Base-by-base conservation (phyloP, 2,888 invertebrate genomes). In the Eristalis tenax region DNA sequence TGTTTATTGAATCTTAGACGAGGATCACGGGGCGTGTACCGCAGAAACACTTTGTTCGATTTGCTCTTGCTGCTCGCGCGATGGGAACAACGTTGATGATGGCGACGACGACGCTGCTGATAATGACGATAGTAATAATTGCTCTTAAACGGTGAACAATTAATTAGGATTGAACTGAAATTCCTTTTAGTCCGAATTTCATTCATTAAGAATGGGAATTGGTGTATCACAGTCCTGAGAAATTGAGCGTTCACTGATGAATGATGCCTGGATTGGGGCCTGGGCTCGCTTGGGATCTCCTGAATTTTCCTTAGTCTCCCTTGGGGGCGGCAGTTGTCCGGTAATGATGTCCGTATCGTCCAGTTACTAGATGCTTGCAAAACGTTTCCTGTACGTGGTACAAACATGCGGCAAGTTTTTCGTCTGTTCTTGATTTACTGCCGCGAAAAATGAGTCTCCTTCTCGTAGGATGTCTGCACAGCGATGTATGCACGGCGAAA, bases 1-100 rank as follows among this genome's bases (percentile, higher is more conserved):
- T 92, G 91, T 92, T 91, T 91, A 91, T 91, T 90, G 86, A 91
- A 90, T 91, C 92, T 92, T 91, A 93, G 91, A 88, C 92, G 91
- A 84, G 93, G 93, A 91, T 93, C 93, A 89, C 93, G 91, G 82
- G 92, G 92, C 64, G 92, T 92, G 86, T 93, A 93, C 88, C 91
- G 90, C 69, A 93, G 90, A 89, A 92, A 93, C 90, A 92, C 91
- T 91, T 92, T 93, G 89, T 92, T 91, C 88, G 92, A 92, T 91
- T 93, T 92, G 83, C 91, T 91, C 82, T 91, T 90, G 83, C 91
- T 91, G 82, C 91, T 90, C 10, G 80, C 76, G 65, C 83, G 88
- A 38, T 80, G 86, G 28, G 77, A 83, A 75, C 89, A 83, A 75
- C 89, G 88, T 23, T 79, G 89, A 76, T 83, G 74, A 40, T 59